These are phyloP conservation scores for Pherbina coryleti DNA, from an alignment of 2,888 invertebrate genomes.

Conservation along the genomic window DNA sequence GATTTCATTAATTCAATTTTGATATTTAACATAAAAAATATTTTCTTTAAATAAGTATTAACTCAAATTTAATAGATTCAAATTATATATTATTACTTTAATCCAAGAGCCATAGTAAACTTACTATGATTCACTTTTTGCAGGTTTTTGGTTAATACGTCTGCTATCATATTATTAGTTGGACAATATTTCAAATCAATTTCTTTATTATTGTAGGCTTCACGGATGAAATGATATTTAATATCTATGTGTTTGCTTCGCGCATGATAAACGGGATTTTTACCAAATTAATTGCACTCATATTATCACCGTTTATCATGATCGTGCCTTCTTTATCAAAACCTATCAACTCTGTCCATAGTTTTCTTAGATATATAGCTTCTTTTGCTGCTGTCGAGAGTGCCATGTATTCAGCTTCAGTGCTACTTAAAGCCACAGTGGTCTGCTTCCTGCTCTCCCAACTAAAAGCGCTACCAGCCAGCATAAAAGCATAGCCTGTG, in stretches of 20 bases:
- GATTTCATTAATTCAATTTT: too few relatives aligned
- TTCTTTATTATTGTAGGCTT: slow-evolving; percentile 20
- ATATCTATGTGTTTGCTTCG: slow-evolving; percentile 44
- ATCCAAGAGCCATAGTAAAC: background rate
- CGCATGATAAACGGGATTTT: slow-evolving; percentile 39
- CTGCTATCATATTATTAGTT: slow-evolving; percentile 40
- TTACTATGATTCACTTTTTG: slow-evolving; percentile 14
- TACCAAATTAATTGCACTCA: slow-evolving; percentile 39
- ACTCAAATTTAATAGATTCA: too few relatives aligned
- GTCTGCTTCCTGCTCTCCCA: slow-evolving; percentile 45
- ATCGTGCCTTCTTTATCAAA: background rate
- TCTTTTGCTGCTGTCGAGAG: slow-evolving; percentile 16
- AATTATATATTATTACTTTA: too few relatives aligned
- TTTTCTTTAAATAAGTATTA: too few relatives aligned
- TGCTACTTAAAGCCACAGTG: too few relatives aligned
- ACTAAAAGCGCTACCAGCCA: slow-evolving; percentile 40
- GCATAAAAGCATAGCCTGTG: slow-evolving; percentile 38
- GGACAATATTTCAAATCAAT: slow-evolving; percentile 36
- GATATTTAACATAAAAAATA: too few relatives aligned
- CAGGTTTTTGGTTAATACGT: slow-evolving; percentile 43
- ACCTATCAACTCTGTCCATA: background rate
- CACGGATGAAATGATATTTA: slow-evolving; percentile 37
- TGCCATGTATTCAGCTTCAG: slow-evolving; percentile 42
- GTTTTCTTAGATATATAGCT: background rate
- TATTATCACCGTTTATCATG: slow-evolving; percentile 35